phyloP scores from a whole-genome alignment of 2,888 invertebrate species.

The Strigamia crassipes region DNA sequence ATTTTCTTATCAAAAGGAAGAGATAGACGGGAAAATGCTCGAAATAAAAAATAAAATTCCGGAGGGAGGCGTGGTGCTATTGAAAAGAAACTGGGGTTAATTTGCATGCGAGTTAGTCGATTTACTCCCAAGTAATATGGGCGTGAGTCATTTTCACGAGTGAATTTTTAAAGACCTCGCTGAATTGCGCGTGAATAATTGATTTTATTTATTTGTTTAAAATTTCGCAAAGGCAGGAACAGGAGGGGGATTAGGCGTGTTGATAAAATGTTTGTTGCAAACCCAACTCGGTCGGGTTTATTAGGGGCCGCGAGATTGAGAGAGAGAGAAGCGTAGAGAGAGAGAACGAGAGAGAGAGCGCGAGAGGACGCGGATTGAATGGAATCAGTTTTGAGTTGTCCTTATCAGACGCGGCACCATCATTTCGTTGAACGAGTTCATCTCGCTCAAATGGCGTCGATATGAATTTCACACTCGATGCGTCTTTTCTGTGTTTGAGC shows the following conservation, averaged over 20 bases:
- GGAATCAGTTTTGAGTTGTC: slow-evolving; percentile 31
- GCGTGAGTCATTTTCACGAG: slow-evolving; percentile 20
- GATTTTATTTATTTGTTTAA: neutral
- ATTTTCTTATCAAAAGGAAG: slow-evolving; percentile 26
- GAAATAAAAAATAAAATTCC: neutral
- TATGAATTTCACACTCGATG: slow-evolving; percentile 35
- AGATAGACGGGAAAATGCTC: neutral
- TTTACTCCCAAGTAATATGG: slow-evolving; percentile 14
- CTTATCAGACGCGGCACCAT: slow-evolving; percentile 30
- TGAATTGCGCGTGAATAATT: slow-evolving; percentile 28
- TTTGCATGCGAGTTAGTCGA: slow-evolving; percentile 31
- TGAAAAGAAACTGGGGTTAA: slow-evolving; percentile 22
- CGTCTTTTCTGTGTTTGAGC: slow-evolving; percentile 31
- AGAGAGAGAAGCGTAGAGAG: neutral
- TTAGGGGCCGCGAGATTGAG: neutral
- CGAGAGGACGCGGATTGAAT: slow-evolving; percentile 24
- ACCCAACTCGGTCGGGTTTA: slow-evolving; percentile 6
- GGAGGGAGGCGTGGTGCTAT: neutral
- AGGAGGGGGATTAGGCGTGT: neutral
- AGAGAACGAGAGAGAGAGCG: neutral
- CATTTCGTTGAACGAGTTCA: slow-evolving; percentile 34
- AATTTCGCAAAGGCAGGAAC: neutral
- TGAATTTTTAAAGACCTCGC: slow-evolving; percentile 18
- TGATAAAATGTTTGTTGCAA: slow-evolving; percentile 32
- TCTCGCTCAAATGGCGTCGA: slow-evolving; percentile 33